phyloP scores from a whole-genome alignment of 1,140 invertebrate species.

The Cherax quadricarinatus region DNA sequence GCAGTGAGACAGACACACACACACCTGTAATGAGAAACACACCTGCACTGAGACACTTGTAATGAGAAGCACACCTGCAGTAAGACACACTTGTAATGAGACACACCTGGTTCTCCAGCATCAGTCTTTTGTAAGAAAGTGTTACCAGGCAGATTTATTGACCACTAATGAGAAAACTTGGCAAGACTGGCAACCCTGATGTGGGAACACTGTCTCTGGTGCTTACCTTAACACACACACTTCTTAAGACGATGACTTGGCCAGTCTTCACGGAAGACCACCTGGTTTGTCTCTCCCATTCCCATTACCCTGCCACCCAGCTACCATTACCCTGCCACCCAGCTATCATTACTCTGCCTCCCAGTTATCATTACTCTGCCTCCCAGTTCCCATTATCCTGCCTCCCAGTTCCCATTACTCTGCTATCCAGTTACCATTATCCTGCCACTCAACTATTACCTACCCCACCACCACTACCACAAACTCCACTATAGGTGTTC shows the following conservation, averaged over 20 bases:
- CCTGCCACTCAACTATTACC: too few species aligned
- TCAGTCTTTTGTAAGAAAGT: not conserved
- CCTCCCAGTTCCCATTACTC: too few species aligned
- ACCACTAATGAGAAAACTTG: conserved; percentile 37
- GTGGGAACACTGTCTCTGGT: not conserved
- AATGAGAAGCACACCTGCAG: not conserved
- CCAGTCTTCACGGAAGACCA: not conserved
- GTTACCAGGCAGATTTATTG: conserved; percentile 21
- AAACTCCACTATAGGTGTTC: too few species aligned
- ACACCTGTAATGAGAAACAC: not conserved
- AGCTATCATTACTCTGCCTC: too few species aligned
- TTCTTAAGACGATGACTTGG: too few species aligned
- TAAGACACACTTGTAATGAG: not conserved
- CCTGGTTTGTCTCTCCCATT: too few species aligned
- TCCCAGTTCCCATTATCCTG: too few species aligned
- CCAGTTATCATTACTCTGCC: not conserved
- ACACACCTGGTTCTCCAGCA: not conserved
- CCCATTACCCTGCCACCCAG: too few species aligned
- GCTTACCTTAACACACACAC: too few species aligned
- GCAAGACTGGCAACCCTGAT: not conserved
- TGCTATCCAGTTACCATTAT: too few species aligned
- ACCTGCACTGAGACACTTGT: not conserved
- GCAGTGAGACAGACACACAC: not conserved
- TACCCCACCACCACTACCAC: too few species aligned
- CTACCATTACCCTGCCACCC: too few species aligned